These are phyloP conservation scores for Furcula furcula DNA, from an alignment of 2,888 invertebrate species.

Conservation along the genomic window DNA sequence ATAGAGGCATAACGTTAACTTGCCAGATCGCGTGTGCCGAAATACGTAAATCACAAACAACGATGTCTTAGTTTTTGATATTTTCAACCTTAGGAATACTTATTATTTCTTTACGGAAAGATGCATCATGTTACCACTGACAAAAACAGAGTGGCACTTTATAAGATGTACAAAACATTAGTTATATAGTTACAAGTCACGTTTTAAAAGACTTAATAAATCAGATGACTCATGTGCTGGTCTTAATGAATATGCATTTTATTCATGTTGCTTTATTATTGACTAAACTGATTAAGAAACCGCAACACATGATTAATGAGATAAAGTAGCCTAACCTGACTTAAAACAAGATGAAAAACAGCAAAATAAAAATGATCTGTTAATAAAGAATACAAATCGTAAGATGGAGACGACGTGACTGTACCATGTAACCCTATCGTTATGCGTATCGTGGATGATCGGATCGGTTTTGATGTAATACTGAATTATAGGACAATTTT, in stretches of 20 bases:
- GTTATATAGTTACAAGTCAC: too few species aligned
- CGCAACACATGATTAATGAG: too few species aligned
- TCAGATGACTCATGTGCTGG: too few species aligned
- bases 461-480: background rate
- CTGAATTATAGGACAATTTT: background rate
- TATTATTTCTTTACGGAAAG: too few species aligned
- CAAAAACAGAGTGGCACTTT: too few species aligned
- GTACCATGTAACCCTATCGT: conserved; percentile 1
- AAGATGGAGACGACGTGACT: background rate
- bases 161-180: too few species aligned
- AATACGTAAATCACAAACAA: background rate
- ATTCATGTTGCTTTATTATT: too few species aligned
- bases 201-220: too few species aligned
- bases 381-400: background rate
- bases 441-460: background rate
- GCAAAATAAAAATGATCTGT: background rate
- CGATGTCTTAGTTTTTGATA: background rate
- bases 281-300: too few species aligned
- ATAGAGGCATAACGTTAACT: conserved; percentile 17
- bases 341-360: background rate
- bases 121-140: too few species aligned
- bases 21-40: conserved; percentile 12
- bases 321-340: too few species aligned
- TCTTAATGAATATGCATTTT: too few species aligned
- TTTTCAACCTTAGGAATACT: conserved; percentile 1